A percentile compares a stretch with the other conserved stretches of the same genome.
Evolutionary conservation across 2,113 vertebrate species (phyloP).

Genomic region (Lutjanus erythropterus): DNA sequence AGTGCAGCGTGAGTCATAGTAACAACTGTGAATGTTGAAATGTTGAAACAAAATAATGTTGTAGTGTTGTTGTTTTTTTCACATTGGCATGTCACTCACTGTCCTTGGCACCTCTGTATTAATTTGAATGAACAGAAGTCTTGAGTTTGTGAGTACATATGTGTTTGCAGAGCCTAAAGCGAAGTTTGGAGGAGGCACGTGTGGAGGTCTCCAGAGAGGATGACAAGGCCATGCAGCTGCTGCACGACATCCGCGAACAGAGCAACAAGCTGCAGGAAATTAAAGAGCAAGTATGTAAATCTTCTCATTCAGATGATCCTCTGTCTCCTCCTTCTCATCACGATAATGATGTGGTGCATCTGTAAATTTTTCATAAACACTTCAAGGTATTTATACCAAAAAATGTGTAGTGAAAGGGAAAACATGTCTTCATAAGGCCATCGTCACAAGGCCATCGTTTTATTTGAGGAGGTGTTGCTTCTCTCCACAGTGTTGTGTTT

Average conservation of each 20-base stretch:
- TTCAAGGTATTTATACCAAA: constrained; percentile 36
- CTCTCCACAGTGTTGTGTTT: neutral
- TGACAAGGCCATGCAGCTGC: constrained; percentile 98
- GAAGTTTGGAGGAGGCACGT: constrained; percentile 97
- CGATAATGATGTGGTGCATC: constrained; percentile 30
- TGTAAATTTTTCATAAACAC: constrained; percentile 28
- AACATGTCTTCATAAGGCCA: neutral
- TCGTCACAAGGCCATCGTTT: neutral
- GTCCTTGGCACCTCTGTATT: neutral
- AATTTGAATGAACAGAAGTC: neutral
- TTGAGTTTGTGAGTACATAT: constrained; percentile 37
- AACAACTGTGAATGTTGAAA: neutral
- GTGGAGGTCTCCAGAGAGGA: constrained; percentile 99
- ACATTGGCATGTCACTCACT: neutral
- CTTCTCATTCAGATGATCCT: constrained; percentile 18
- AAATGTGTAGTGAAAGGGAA: neutral
- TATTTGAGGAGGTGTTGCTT: neutral
- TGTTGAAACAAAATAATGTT: neutral
- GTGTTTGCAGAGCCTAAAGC: constrained; percentile 94
- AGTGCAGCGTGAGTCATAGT: constrained; percentile 95
- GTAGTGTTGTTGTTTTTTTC: neutral
- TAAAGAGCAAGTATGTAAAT: constrained; percentile 94
- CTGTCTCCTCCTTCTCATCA: constrained; percentile 24
- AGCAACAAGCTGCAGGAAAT: constrained; percentile 99
- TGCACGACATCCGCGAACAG: constrained; percentile 98